Evolutionary conservation across 2,888 invertebrate genomes (phyloP).

Genomic region (Ferrisia virgata): DNA sequence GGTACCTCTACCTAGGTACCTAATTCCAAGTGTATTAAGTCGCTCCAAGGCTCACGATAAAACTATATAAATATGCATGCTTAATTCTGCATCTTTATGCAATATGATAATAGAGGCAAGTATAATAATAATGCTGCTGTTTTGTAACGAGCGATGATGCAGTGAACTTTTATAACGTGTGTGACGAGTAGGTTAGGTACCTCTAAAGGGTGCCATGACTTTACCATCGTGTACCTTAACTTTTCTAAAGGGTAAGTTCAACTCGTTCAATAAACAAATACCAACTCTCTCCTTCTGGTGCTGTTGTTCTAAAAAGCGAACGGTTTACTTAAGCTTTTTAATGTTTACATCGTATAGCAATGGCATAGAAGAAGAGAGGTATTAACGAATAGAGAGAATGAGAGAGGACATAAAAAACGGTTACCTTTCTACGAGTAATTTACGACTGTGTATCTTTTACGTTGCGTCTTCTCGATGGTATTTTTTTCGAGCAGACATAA

Average conservation of each 20-base stretch:
- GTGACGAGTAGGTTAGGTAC: not conserved
- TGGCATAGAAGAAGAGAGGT: not conserved
- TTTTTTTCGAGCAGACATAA: not conserved
- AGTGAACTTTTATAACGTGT: not conserved
- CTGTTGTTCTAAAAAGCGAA: too few species aligned
- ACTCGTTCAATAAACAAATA: not conserved
- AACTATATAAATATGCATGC: too few species aligned
- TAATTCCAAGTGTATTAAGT: not conserved
- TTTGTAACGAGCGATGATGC: not conserved
- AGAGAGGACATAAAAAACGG: not conserved
- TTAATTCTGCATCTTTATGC: not conserved
- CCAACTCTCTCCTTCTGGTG: not conserved
- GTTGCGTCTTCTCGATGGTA: not conserved
- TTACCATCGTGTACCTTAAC: too few species aligned
- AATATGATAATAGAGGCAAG: too few species aligned
- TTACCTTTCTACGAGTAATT: not conserved
- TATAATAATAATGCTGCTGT: not conserved
- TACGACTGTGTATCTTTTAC: not conserved
- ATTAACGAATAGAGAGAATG: too few species aligned
- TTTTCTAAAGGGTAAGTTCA: not conserved
- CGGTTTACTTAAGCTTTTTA: not conserved
- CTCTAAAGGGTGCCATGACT: too few species aligned
- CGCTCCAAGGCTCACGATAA: not conserved
- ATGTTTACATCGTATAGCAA: not conserved
- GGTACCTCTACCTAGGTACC: too few species aligned